Percentiles rank a stretch among this genome's conserved stretches.
Conservation (phyloP, 1,140 invertebrate species). For the Lordiphosa clarofinis region DNA sequence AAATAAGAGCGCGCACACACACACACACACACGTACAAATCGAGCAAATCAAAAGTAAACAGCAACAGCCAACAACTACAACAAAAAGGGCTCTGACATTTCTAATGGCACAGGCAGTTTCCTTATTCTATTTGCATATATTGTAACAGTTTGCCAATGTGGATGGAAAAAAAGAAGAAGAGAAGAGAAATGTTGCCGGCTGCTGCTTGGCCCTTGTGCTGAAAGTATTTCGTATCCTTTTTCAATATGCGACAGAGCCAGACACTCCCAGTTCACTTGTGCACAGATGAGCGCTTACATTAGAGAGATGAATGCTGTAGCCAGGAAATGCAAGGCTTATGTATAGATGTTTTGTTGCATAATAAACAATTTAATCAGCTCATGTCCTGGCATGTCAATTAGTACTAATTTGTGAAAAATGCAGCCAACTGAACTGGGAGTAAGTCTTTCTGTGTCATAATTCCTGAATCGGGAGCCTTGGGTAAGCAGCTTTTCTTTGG, state of each 20-base stretch:
- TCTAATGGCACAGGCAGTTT: constrained; percentile 39
- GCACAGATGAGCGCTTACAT: constrained; percentile 39
- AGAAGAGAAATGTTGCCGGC: too few species aligned
- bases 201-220: too few species aligned
- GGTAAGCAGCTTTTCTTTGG: constrained; percentile 7
- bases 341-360: too few species aligned
- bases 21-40: constrained; percentile 34
- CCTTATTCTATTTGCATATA: constrained; percentile 69
- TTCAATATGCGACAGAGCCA: constrained; percentile 4
- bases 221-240: neutral
- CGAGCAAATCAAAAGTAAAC: constrained; percentile 72
- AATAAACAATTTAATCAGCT: constrained; percentile 15
- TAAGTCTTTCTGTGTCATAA: neutral
- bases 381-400: constrained; percentile 56
- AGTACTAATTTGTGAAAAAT: constrained; percentile 44
- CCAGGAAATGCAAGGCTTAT: too few species aligned
- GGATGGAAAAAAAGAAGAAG: neutral
- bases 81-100: constrained; percentile 31
- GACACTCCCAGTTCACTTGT: constrained; percentile 22
- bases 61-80: constrained; percentile 38
- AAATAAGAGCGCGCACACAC: constrained; percentile 52
- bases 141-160: constrained; percentile 53
- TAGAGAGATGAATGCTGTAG: constrained; percentile 30
- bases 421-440: too few species aligned
- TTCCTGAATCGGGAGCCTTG: constrained; percentile 1